Evolutionary conservation across 2,113 vertebrate species (phyloP).

Genomic region (Hippocampus comes): DNA sequence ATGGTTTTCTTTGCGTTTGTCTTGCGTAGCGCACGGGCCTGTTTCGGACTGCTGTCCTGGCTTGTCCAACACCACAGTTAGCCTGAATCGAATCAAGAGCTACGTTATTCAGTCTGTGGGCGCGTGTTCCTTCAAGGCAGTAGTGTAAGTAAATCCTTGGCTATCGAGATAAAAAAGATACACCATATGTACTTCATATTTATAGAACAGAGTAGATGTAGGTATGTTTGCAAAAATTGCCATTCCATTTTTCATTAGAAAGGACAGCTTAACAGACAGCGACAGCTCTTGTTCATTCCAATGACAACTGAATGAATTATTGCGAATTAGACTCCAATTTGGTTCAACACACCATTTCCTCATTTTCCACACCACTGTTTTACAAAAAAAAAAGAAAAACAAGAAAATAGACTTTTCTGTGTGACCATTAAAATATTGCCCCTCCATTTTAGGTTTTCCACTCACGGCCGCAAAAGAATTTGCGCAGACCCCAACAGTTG

Average conservation of each 20-base stretch:
- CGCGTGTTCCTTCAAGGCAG: conserved; percentile 28
- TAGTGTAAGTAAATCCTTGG: conserved; percentile 52
- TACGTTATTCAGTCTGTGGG: conserved; percentile 45
- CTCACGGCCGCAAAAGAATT: fast-evolving
- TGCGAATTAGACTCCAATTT: no score
- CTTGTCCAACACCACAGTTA: fast-evolving
- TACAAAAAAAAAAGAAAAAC: background rate
- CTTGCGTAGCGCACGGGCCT: conserved; percentile 31
- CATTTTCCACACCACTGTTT: no score
- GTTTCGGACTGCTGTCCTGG: background rate
- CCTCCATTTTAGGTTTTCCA: conserved; percentile 46
- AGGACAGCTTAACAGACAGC: no score
- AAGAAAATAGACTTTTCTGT: background rate
- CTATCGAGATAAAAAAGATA: no score
- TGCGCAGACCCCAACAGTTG: conserved; percentile 40
- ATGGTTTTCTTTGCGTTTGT: conserved; percentile 8
- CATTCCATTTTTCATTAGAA: no score
- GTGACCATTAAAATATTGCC: conserved; percentile 5
- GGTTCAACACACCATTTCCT: no score
- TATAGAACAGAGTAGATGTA: no score
- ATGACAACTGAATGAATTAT: no score
- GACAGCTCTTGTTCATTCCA: no score
- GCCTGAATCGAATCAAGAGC: fast-evolving
- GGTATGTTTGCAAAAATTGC: no score
- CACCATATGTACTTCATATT: no score